Percentiles rank a stretch among this genome's conserved stretches.
phyloP scores from a whole-genome alignment of 2,888 invertebrate species.

The Chaetogeoica ovagalla region DNA sequence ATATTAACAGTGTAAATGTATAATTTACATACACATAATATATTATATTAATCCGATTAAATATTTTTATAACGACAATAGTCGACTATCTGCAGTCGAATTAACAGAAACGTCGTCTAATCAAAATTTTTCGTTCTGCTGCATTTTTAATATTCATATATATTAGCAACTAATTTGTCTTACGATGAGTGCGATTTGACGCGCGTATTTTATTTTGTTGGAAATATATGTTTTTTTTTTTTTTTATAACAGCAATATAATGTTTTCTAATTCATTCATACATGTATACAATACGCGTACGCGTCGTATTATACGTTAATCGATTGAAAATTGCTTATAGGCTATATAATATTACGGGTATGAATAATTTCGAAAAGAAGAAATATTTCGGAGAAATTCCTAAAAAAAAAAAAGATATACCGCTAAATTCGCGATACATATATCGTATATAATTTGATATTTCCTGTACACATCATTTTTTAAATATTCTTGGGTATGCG shows the following conservation, averaged over 20 bases:
- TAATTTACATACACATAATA: too few species aligned
- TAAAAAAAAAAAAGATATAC: not conserved
- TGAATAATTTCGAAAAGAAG: not conserved
- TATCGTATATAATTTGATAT: not conserved
- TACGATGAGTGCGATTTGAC: not conserved
- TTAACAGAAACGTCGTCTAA: too few species aligned
- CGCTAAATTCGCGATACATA: not conserved
- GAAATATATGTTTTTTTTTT: too few species aligned
- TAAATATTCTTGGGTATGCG: not conserved
- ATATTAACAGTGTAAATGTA: too few species aligned
- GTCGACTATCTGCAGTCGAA: too few species aligned
- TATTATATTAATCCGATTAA: too few species aligned
- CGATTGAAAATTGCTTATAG: conserved; percentile 8
- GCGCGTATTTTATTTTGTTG: not conserved
- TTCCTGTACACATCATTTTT: conserved; percentile 12
- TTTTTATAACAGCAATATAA: not conserved
- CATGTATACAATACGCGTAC: too few species aligned
- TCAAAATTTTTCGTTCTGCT: too few species aligned
- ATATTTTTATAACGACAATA: too few species aligned
- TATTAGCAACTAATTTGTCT: not conserved
- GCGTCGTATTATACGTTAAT: not conserved
- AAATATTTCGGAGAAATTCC: conserved; percentile 5
- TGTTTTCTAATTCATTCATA: not conserved
- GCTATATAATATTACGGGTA: not conserved
- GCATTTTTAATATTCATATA: too few species aligned